A percentile compares a stretch with the other conserved stretches of the same genome.
Evolutionary conservation across 1,140 invertebrate genomes (phyloP).

Genomic region (Nebria ingens): DNA sequence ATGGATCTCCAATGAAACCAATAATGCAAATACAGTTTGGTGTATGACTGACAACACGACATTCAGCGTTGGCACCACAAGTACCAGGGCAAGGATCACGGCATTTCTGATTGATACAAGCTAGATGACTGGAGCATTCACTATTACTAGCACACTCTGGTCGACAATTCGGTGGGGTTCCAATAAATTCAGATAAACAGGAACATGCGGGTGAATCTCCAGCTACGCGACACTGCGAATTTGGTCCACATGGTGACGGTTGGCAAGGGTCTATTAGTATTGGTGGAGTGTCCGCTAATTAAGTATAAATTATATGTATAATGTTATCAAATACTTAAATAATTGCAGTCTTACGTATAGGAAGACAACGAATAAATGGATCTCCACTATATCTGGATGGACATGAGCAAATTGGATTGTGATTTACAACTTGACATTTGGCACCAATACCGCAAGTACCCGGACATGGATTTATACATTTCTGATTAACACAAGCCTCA

Average conservation of each 20-base stretch:
- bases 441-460: conserved; percentile 61
- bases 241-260: conserved; percentile 73
- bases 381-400: conserved; percentile 53
- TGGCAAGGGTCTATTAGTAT: conserved; percentile 54
- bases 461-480: conserved; percentile 61
- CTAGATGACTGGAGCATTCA: conserved; percentile 48
- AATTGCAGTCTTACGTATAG: conserved; percentile 31
- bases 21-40: conserved; percentile 68
- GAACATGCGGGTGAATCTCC: conserved; percentile 71
- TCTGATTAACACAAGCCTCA: conserved; percentile 60
- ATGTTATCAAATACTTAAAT: conserved; percentile 6
- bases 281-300: conserved; percentile 24
- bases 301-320: conserved; percentile 15
- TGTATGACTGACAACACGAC: conserved; percentile 52
- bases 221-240: conserved; percentile 67
- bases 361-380: conserved; percentile 49
- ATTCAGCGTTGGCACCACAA: conserved; percentile 69
- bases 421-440: conserved; percentile 58
- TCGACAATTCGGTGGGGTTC: conserved; percentile 51
- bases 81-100: conserved; percentile 66
- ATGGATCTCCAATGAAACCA: conserved; percentile 71
- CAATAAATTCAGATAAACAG: conserved; percentile 56
- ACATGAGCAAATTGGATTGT: conserved; percentile 67
- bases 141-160: conserved; percentile 54
- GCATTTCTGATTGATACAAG: conserved; percentile 58